Percentiles rank a stretch among this genome's conserved stretches.
Evolutionary conservation across 1,140 invertebrate species (phyloP).

Genomic region (Oryzaephilus surinamensis): DNA sequence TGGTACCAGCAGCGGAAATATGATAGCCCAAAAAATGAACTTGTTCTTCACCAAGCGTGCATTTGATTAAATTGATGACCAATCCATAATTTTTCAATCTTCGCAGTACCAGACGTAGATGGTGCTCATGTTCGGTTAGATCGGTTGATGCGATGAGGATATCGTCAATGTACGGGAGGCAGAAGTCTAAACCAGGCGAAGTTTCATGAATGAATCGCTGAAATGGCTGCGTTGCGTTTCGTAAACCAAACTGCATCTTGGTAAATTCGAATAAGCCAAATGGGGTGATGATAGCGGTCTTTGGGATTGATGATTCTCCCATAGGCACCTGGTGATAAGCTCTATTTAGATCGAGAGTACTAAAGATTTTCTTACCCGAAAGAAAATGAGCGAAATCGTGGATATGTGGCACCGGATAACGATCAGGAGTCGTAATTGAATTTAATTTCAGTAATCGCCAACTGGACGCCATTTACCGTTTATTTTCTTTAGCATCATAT

Average conservation of each 20-base stretch:
- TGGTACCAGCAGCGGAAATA: constrained; percentile 22
- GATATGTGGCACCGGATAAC: no score
- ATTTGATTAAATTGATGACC: constrained; percentile 27
- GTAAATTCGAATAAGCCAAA: no score
- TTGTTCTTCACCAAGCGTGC: constrained; percentile 15
- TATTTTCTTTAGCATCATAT: constrained; percentile 36
- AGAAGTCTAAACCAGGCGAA: constrained; percentile 8
- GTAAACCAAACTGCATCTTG: no score
- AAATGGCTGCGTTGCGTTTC: no score
- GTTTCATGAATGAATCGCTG: no score
- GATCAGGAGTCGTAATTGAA: constrained; percentile 29
- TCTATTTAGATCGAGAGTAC: no score
- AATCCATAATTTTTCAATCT: constrained; percentile 20
- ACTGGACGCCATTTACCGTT: no score
- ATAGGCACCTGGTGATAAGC: no score
- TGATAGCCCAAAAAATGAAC: constrained; percentile 30
- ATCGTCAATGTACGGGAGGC: constrained; percentile 25
- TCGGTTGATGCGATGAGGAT: constrained; percentile 30
- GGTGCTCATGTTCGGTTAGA: constrained; percentile 21
- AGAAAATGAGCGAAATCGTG: constrained; percentile 17
- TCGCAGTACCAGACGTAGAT: constrained; percentile 22
- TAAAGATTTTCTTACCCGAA: no score
- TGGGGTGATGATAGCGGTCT: no score
- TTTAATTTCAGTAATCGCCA: constrained; percentile 38
- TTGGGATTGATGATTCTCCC: no score